A percentile compares a stretch with the other conserved stretches of the same genome.
These are phyloP conservation scores for Sinodicranocentrus sp. DNA, from an alignment of 2,888 invertebrate species.

Conservation along the genomic window DNA sequence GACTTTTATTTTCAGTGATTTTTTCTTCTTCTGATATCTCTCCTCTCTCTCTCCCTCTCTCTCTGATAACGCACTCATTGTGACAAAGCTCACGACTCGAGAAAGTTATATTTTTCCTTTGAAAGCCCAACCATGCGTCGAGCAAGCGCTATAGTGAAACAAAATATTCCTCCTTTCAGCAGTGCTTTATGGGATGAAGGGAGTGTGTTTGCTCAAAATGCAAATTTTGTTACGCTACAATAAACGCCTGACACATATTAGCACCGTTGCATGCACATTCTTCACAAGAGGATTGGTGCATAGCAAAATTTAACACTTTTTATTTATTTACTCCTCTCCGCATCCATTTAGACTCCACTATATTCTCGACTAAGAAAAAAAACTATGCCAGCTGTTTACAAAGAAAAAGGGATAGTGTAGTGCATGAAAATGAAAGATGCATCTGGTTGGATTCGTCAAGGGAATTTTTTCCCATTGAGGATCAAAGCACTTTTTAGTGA, in stretches of 20 bases:
- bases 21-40: not conserved
- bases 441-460: constrained; percentile 58
- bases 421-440: constrained; percentile 15
- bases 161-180: no score
- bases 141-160: no score
- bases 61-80: not conserved
- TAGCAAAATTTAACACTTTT: constrained; percentile 13
- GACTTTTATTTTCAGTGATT: not conserved
- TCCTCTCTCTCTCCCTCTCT: not conserved
- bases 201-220: not conserved
- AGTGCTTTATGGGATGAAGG: not conserved
- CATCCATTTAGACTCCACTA: no score
- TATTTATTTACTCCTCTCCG: constrained; percentile 1
- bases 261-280: constrained; percentile 15
- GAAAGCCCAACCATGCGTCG: no score
- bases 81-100: not conserved
- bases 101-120: no score
- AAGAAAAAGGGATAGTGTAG: constrained; percentile 4
- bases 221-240: constrained; percentile 5
- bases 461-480: constrained; percentile 35
- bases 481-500: constrained; percentile 53
- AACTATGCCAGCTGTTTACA: no score
- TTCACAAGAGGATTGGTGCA: not conserved
- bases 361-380: no score
- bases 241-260: constrained; percentile 11